Evolutionary conservation across 2,888 invertebrate genomes (phyloP).

Genomic region (Cotesia congregata): DNA sequence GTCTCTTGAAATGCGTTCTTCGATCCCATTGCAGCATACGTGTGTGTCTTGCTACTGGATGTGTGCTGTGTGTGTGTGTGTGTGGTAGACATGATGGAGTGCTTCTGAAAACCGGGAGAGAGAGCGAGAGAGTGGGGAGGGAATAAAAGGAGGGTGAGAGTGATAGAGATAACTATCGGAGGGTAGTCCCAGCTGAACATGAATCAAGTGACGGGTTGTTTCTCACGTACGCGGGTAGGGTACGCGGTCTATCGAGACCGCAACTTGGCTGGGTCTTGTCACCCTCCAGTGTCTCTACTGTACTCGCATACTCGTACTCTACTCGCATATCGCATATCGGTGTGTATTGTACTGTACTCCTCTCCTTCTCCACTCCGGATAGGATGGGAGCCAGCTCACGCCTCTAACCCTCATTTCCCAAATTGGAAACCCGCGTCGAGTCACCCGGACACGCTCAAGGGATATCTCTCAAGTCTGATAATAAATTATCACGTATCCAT

Average conservation of each 20-base stretch:
- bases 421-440: constrained; percentile 48
- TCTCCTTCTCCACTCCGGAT: constrained; percentile 22
- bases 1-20: constrained; percentile 53
- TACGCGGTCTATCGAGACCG: constrained; percentile 51
- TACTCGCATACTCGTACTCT: constrained; percentile 13
- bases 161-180: constrained; percentile 46
- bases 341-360: not conserved
- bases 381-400: constrained; percentile 14
- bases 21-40: constrained; percentile 47
- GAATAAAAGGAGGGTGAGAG: constrained; percentile 17
- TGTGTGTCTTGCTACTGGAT: not conserved
- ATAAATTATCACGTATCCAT: constrained; percentile 13
- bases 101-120: not conserved
- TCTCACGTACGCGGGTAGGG: constrained; percentile 52
- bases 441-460: constrained; percentile 34
- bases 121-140: constrained; percentile 15
- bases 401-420: constrained; percentile 48
- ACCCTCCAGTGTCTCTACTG: constrained; percentile 41
- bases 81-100: not conserved
- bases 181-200: constrained; percentile 42
- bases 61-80: not conserved
- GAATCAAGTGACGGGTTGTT: constrained; percentile 52
- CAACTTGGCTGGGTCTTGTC: constrained; percentile 52
- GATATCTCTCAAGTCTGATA: constrained; percentile 7
- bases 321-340: not conserved